Percentiles rank a stretch among this genome's conserved stretches.
phyloP scores from a whole-genome alignment of 2,113 vertebrate species.

The Castor canadensis region DNA sequence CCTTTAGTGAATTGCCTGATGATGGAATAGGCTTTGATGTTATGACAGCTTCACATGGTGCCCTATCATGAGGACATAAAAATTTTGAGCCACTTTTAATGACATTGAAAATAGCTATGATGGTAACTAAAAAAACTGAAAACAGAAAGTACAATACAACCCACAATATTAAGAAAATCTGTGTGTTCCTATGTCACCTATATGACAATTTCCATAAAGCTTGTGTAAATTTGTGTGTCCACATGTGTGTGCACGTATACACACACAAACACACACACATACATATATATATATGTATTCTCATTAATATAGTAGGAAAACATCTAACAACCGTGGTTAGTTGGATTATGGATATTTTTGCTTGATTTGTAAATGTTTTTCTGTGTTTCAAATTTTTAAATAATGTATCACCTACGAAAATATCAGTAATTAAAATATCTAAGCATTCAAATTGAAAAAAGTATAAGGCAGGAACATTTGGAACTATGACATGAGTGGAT shows the following conservation, averaged over 20 bases:
- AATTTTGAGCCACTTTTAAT: constrained; percentile 8
- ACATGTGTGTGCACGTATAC: neutral
- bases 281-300: neutral
- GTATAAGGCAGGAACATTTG: neutral
- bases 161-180: neutral
- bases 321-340: neutral
- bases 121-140: neutral
- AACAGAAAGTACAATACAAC: neutral
- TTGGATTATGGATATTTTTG: neutral
- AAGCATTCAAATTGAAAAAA: neutral
- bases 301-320: neutral
- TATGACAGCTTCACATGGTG: neutral
- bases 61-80: neutral
- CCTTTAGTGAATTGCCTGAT: neutral
- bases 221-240: neutral
- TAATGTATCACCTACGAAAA: neutral
- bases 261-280: neutral
- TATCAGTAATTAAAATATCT: neutral
- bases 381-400: neutral
- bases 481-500: neutral
- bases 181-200: neutral
- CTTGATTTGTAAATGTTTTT: neutral
- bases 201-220: neutral
- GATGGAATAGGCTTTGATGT: neutral
- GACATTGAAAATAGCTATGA: neutral